phyloP scores from a whole-genome alignment of 23 tunicate genomes.

The Phallusia fumigata region DNA sequence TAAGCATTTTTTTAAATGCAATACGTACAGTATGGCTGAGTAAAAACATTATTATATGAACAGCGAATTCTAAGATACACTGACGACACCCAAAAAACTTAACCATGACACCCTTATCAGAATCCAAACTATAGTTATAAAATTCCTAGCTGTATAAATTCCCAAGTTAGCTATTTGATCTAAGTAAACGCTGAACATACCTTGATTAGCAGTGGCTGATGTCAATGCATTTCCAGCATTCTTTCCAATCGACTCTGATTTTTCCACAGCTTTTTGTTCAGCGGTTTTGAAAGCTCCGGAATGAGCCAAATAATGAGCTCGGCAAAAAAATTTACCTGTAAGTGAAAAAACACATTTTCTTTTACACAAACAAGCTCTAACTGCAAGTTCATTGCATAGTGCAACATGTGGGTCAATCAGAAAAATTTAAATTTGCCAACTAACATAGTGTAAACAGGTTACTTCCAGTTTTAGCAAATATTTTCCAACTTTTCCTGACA shows the following conservation, averaged over 20 bases:
- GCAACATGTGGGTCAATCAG: no score
- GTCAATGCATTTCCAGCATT: background rate
- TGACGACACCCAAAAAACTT: no score
- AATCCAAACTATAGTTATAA: background rate
- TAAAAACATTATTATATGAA: no score
- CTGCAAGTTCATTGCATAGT: no score
- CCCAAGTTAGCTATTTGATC: background rate
- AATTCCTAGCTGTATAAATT: background rate
- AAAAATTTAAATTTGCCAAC: background rate
- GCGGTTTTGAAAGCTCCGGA: conserved; percentile 29
- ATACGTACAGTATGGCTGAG: no score
- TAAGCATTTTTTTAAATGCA: no score
- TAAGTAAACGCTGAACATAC: background rate
- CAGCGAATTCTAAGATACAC: no score
- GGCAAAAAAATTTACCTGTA: conserved; percentile 37
- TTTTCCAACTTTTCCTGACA: no score
- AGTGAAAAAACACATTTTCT: background rate
- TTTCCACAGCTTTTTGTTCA: background rate
- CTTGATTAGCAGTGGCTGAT: background rate
- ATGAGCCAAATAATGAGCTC: conserved; percentile 51
- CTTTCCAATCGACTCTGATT: background rate
- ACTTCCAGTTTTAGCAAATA: no score
- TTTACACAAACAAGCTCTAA: no score
- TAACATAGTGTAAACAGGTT: no score
- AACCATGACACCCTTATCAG: no score